Evolutionary conservation across 2,888 invertebrate genomes (phyloP), one percentile per base, ranked within the genome.

Genomic region (Scaptomyza flava): DNA sequence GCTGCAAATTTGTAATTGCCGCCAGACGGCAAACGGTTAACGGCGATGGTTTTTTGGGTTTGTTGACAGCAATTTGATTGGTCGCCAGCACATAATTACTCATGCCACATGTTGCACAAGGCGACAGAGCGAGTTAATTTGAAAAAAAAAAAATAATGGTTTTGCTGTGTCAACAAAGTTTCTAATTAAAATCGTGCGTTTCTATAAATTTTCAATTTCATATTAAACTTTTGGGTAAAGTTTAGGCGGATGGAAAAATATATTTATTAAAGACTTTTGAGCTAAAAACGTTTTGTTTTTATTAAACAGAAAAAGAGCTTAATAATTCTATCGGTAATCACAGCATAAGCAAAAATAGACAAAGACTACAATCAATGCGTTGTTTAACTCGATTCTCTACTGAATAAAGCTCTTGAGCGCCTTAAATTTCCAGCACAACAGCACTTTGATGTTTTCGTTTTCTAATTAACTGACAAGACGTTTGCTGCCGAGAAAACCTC

Each of bases 41-140:
- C 5, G 41, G 12, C n/a, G 23, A 3, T 23, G 36, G 38, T n/a
- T 50, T 50, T 50, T 53, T 72, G 56, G n/a, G 52, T 63, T 58
- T 75, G 71, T 71, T 64, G 65, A 57, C 64, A 68, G 61, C 75
- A 70, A 58, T 79, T 65, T 67, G 57, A 71, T 72, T 73, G 63
- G 63, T 20, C 53, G 70, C 62, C 67, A 66, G 45, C 61, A 86
- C 69, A 84, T 84, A 81, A 82, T 84, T 87, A 84, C 81, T 60
- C 81, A 84, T 67, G 64, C 81, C 72, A 64, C 74, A 67, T 63
- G 77, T 64, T 68, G 72, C 68, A 56, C 47, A 9, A 9, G 41
- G 54, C 60, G 50, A 46, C 59, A 54, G 58, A 34, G 52, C 60
- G 62, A 59, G 34, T 59, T 68, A 60, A 59, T 62, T 46, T 43